phyloP scores from a whole-genome alignment of 2,113 vertebrate genomes.

The Brienomyrus brachyistius region DNA sequence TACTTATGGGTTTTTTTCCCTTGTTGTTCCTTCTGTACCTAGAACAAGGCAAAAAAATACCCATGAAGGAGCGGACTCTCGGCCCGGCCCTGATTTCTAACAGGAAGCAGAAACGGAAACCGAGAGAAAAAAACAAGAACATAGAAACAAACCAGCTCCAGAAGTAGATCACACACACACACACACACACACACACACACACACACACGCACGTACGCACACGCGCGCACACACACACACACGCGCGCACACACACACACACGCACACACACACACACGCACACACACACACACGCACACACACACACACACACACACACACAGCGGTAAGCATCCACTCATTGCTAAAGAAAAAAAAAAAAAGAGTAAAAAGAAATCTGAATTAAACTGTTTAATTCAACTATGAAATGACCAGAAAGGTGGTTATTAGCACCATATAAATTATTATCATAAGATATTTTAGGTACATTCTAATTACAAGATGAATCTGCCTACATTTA shows the following conservation, averaged over 20 bases:
- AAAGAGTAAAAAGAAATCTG: constrained; percentile 28
- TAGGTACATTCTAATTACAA: constrained; percentile 71
- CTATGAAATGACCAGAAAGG: constrained; percentile 58
- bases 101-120: constrained; percentile 44
- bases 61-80: not conserved
- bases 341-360: constrained; percentile 13
- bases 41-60: not conserved
- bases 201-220: no score
- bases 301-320: constrained; percentile 12
- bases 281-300: constrained; percentile 7
- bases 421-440: constrained; percentile 73
- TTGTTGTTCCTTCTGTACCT: not conserved
- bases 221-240: constrained; percentile 19
- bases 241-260: not conserved
- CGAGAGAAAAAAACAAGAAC: not conserved
- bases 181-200: constrained; percentile 16
- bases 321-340: not conserved
- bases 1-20: not conserved
- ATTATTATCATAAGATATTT: constrained; percentile 74
- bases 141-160: constrained; percentile 38
- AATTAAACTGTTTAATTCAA: constrained; percentile 29
- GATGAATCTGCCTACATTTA: constrained; percentile 64
- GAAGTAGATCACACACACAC: constrained; percentile 24
- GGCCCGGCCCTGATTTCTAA: constrained; percentile 49
- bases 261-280: constrained; percentile 16